phyloP scores from a whole-genome alignment of 1,140 invertebrate genomes.

The Antheraea mylitta region DNA sequence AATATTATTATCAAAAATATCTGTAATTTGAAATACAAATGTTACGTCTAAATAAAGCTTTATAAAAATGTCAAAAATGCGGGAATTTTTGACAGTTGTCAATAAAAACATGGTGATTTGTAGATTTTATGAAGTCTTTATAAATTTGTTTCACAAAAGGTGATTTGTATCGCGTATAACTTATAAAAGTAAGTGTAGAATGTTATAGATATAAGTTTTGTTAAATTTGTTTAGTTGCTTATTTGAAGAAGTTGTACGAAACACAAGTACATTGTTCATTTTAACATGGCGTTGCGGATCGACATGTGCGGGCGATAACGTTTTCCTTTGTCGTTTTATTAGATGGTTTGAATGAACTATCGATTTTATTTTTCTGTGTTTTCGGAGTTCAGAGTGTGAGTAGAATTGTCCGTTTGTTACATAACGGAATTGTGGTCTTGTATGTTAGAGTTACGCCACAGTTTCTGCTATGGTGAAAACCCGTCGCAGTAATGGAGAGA shows the following conservation, averaged over 20 bases:
- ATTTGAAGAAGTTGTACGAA: slow-evolving; percentile 41
- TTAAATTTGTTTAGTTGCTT: slow-evolving; percentile 43
- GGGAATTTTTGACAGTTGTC: slow-evolving; percentile 77
- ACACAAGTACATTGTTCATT: slow-evolving; percentile 46
- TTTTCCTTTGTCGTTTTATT: slow-evolving; percentile 59
- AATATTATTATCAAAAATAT: too few relatives aligned
- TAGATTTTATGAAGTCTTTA: slow-evolving; percentile 42
- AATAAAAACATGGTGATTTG: slow-evolving; percentile 69
- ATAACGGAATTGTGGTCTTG: slow-evolving; percentile 50
- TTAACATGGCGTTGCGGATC: slow-evolving; percentile 68
- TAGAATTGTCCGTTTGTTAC: slow-evolving; percentile 47
- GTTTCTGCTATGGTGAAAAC: slow-evolving; percentile 76
- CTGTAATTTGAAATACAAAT: too few relatives aligned
- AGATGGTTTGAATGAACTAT: slow-evolving; percentile 42
- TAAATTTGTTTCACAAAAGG: neutral
- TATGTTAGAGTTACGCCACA: slow-evolving; percentile 54
- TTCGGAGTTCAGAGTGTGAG: slow-evolving; percentile 39
- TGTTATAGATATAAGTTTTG: neutral
- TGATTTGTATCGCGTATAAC: neutral
- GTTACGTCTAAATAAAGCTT: neutral
- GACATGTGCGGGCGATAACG: slow-evolving; percentile 73
- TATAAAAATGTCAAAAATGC: slow-evolving; percentile 66
- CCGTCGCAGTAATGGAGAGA: slow-evolving; percentile 76
- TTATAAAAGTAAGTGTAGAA: neutral
- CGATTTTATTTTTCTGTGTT: slow-evolving; percentile 31